Evolutionary conservation across 2,888 invertebrate genomes (phyloP), one percentile per base, ranked within the genome.

Genomic region (Hemicrepidius hirtus): DNA sequence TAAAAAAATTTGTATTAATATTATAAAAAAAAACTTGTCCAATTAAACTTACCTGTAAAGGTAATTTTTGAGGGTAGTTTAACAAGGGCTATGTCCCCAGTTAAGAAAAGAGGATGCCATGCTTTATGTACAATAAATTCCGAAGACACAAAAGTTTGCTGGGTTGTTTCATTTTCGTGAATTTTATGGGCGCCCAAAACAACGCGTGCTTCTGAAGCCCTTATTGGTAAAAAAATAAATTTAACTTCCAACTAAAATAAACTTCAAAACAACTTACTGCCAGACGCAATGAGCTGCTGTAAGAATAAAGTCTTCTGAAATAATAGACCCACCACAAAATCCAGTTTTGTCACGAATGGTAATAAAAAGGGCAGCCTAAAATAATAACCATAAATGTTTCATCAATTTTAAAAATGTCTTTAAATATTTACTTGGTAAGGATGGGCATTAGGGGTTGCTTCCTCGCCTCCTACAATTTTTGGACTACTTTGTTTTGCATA

Each of bases 201-300:
- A n/a, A 82, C 80, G 53, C 79, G 75, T 24, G 75, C 75, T n/a
- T 63, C 72, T 40, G 53, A 57, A 55, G 78, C 77, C 24, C 79
- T 80, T 37, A 75, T n/a, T n/a, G n/a, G n/a, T n/a, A n/a, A n/a
- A n/a, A n/a, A n/a, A n/a, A n/a, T n/a, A n/a, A n/a, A n/a, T n/a
- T n/a, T n/a, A n/a, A n/a, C n/a, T n/a, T n/a, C n/a, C n/a, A n/a
- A n/a, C n/a, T 5, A 41, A 41, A 60, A 18, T 16, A 13, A 16
- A n/a, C n/a, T n/a, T n/a, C n/a, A n/a, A n/a, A n/a, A 40, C 4
- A 13, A n/a, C 21, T 60, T 64, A 64, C 64, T n/a, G n/a, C 13
- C 50, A 13, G 0, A 87, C 87, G 82, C 89, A 89, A 78, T 89
- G 89, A 0, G 89, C 89, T 0, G 89, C 89, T 0, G 89, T 88